These are phyloP conservation scores for Neocrepidodera transversa DNA, from an alignment of 2,888 invertebrate species.

Conservation along the genomic window DNA sequence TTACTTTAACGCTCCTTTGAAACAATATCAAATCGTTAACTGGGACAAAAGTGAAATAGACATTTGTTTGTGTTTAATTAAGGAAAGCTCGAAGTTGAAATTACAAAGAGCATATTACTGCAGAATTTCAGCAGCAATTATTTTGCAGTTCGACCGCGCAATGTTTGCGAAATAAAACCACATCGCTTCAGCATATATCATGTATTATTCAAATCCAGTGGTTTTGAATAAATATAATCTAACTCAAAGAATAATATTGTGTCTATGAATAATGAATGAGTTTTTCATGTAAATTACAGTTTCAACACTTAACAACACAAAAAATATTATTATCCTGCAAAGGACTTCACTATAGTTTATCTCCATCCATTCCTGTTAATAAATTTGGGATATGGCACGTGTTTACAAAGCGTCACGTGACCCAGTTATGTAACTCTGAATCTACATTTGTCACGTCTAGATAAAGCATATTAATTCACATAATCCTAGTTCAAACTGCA, in stretches of 20 bases:
- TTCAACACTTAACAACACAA: no score
- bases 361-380: constrained; percentile 19
- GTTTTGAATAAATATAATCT: constrained; percentile 2
- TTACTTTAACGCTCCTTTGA: no score
- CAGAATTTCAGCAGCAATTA: constrained; percentile 30
- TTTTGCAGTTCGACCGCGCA: constrained; percentile 6
- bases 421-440: constrained; percentile 35
- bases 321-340: no score
- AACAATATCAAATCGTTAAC: no score
- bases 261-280: no score
- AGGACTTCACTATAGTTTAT: no score
- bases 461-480: constrained; percentile 38
- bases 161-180: constrained; percentile 25
- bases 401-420: constrained; percentile 37
- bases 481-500: constrained; percentile 33
- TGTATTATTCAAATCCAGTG: constrained; percentile 14
- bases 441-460: constrained; percentile 39
- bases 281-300: no score
- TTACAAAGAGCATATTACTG: constrained; percentile 30
- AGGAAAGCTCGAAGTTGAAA: constrained; percentile 27
- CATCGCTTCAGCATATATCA: constrained; percentile 15
- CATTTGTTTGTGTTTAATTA: constrained; percentile 31
- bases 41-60: constrained; percentile 28
- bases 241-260: background rate
- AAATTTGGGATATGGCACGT: constrained; percentile 27